Evolutionary conservation across 2,888 invertebrate species (phyloP).

Genomic region (Heteromurus nitidus): DNA sequence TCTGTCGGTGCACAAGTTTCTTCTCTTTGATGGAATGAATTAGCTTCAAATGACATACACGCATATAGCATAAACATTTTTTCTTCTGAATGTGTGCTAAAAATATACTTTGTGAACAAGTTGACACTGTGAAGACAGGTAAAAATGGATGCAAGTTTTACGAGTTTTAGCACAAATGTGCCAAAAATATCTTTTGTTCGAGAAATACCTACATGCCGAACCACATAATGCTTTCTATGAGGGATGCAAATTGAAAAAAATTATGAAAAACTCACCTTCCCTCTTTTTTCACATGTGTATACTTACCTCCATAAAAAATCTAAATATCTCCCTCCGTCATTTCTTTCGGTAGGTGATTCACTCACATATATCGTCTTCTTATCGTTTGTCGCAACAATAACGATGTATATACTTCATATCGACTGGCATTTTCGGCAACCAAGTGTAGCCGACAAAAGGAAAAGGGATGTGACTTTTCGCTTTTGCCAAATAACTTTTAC

Average conservation of each 20-base stretch:
- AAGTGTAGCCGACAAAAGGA: constrained; percentile 22
- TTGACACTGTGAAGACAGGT: background rate
- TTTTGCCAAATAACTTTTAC: too few relatives aligned
- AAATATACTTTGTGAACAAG: background rate
- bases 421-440: background rate
- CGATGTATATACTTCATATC: background rate
- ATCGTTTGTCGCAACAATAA: too few relatives aligned
- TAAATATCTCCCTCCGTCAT: background rate
- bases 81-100: background rate
- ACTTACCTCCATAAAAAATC: background rate
- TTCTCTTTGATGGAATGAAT: too few relatives aligned
- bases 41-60: too few relatives aligned
- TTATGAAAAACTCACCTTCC: too few relatives aligned
- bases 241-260: too few relatives aligned
- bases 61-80: background rate
- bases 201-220: too few relatives aligned
- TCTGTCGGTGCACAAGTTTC: too few relatives aligned
- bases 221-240: too few relatives aligned
- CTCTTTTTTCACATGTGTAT: too few relatives aligned
- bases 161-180: constrained; percentile 40
- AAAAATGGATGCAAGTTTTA: background rate
- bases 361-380: too few relatives aligned
- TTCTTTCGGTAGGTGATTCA: too few relatives aligned
- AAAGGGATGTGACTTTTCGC: background rate
- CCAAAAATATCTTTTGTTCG: constrained; percentile 19